A percentile compares a stretch with the other conserved stretches of the same genome.
These are phyloP conservation scores for Odontothrips loti DNA, from an alignment of 2,888 invertebrate genomes.

Conservation along the genomic window DNA sequence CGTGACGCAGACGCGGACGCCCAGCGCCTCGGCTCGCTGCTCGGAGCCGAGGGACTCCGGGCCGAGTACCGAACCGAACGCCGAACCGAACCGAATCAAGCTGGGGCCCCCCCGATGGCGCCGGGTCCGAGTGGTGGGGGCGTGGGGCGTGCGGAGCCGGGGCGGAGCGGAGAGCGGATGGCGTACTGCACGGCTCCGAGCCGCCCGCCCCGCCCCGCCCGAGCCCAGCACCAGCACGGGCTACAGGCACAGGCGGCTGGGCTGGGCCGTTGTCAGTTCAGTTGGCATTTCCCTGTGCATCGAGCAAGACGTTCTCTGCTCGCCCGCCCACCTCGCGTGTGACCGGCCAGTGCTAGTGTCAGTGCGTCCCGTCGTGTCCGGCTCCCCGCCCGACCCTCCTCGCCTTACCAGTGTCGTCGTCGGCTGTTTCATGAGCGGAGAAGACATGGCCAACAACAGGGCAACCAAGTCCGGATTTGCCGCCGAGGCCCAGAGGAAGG, in stretches of 20 bases:
- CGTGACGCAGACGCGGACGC: background rate
- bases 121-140: background rate
- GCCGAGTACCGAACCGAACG: background rate
- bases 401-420: background rate
- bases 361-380: background rate
- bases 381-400: background rate
- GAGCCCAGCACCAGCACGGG: background rate
- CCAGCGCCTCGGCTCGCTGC: background rate
- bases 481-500: slow-evolving; percentile 93
- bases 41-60: background rate
- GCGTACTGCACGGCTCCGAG: background rate
- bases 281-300: background rate
- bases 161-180: background rate
- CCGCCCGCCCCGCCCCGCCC: slow-evolving; percentile 1
- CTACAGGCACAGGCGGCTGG: too few relatives aligned
- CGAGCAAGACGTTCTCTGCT: background rate
- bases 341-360: too few relatives aligned
- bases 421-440: slow-evolving; percentile 27
- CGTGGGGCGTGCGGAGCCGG: background rate
- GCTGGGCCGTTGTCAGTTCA: background rate
- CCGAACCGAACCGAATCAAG: background rate
- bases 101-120: background rate
- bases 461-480: slow-evolving; percentile 92
- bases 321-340: too few relatives aligned
- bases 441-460: slow-evolving; percentile 70